Percentiles rank a stretch among this genome's conserved stretches.
phyloP scores from a whole-genome alignment of 2,888 invertebrate species.

The Hydraecia micacea region DNA sequence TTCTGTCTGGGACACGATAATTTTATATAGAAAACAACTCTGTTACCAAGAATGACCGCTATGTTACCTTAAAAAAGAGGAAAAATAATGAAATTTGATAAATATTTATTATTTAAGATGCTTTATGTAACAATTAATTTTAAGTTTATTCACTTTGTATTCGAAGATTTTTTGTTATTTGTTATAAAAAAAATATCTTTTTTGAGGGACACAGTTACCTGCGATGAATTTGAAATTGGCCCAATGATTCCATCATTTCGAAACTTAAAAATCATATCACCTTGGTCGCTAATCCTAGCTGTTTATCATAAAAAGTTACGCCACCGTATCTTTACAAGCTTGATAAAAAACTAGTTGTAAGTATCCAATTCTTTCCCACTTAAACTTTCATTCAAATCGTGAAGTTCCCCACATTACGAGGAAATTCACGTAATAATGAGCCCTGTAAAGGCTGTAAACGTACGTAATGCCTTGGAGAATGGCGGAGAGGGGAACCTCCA shows the following conservation, averaged over 20 bases:
- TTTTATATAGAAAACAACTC: no score
- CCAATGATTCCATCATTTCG: slow-evolving; percentile 14
- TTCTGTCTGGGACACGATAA: no score
- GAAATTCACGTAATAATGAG: slow-evolving; percentile 40
- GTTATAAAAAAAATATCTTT: no score
- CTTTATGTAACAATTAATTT: no score
- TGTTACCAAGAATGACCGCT: no score
- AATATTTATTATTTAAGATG: no score
- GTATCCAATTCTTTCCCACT: background rate
- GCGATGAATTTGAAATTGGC: no score
- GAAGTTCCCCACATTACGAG: slow-evolving; percentile 32
- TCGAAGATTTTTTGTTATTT: no score
- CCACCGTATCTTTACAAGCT: slow-evolving; percentile 18
- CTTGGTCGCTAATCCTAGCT: slow-evolving; percentile 29
- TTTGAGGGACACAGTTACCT: no score
- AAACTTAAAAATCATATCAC: slow-evolving; percentile 9
- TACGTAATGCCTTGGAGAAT: slow-evolving; percentile 51
- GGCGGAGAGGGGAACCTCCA: slow-evolving; percentile 52
- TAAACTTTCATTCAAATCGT: slow-evolving; percentile 42
- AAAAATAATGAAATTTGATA: no score
- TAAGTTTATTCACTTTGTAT: no score
- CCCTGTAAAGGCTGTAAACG: slow-evolving; percentile 37
- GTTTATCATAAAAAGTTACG: slow-evolving; percentile 24
- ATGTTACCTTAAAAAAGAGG: no score
- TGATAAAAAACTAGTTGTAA: slow-evolving; percentile 19